These are phyloP conservation scores for Sinocyclocheilus rhinocerous DNA, from an alignment of 2,113 vertebrate genomes.

Conservation along the genomic window DNA sequence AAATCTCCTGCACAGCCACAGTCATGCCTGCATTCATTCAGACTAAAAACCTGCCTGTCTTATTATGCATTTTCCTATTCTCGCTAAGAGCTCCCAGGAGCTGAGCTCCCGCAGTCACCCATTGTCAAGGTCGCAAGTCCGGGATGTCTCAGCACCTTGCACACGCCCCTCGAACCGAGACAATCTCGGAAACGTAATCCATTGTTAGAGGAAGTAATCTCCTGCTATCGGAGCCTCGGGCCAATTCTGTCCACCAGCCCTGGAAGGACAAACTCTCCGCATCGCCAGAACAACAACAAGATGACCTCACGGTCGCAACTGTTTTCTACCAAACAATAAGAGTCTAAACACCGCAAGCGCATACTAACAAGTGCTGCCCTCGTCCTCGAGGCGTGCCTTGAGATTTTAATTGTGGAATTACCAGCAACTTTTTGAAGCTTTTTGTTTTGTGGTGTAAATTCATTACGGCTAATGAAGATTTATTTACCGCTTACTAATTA, in stretches of 20 bases:
- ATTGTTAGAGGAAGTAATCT: constrained; percentile 52
- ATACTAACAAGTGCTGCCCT: background rate
- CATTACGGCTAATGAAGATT: constrained; percentile 52
- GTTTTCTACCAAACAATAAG: constrained; percentile 13
- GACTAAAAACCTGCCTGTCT: constrained; percentile 3
- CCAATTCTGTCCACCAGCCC: constrained; percentile 26
- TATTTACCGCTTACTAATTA: constrained; percentile 46
- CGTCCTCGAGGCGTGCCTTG: background rate
- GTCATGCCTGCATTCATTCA: constrained; percentile 10
- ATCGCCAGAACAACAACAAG: constrained; percentile 15
- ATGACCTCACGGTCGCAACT: constrained; percentile 28
- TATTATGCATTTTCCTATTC: constrained; percentile 33
- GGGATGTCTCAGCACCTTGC: constrained; percentile 6
- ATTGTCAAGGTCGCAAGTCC: constrained; percentile 32
- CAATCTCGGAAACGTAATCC: constrained; percentile 49
- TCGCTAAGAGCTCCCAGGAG: constrained; percentile 35
- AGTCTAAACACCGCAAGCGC: constrained; percentile 1
- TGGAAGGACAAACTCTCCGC: constrained; percentile 37
- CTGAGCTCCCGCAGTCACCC: constrained; percentile 2
- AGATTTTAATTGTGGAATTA: constrained; percentile 44
- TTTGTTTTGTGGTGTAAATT: constrained; percentile 31
- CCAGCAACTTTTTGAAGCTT: constrained; percentile 53
- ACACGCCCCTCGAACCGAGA: constrained; percentile 37
- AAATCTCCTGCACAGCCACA: constrained; percentile 27
- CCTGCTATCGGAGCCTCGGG: constrained; percentile 24